A percentile compares a stretch with the other conserved stretches of the same genome.
Evolutionary conservation across 2,888 invertebrate genomes (phyloP).

Genomic region (Prenolepis imparis): DNA sequence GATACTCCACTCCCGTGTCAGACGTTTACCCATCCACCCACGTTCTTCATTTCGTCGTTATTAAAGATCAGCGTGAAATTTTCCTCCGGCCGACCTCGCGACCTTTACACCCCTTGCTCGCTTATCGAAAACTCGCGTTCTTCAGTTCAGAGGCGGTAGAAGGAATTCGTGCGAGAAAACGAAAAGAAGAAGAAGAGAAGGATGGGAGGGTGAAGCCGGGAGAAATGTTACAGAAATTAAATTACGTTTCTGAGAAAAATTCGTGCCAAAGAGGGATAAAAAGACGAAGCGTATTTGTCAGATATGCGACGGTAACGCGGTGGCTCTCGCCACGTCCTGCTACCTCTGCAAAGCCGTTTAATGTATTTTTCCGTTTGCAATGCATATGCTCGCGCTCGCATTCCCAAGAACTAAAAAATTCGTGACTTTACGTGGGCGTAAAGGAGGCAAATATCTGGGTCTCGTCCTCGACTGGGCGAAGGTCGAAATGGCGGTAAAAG

Average conservation of each 20-base stretch:
- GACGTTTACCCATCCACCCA: conserved; percentile 29
- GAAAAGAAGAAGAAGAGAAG: background rate
- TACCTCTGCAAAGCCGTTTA: conserved; percentile 20
- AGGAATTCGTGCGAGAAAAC: conserved; percentile 25
- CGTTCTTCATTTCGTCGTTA: conserved; percentile 61
- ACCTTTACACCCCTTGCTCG: background rate
- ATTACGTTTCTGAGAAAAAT: conserved; percentile 67
- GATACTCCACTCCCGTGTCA: background rate
- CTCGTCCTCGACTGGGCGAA: conserved; percentile 10
- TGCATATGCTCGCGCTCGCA: conserved; percentile 1
- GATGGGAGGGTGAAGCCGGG: background rate
- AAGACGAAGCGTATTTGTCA: conserved; percentile 58
- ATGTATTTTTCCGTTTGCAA: conserved; percentile 43
- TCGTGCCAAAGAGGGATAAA: conserved; percentile 44
- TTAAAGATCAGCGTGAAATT: conserved; percentile 69
- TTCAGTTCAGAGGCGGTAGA: background rate
- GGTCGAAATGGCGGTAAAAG: conserved; percentile 31
- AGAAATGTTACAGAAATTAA: conserved; percentile 62
- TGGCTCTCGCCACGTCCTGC: conserved; percentile 4
- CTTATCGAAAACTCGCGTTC: conserved; percentile 26
- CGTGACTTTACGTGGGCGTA: background rate
- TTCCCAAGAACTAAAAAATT: background rate
- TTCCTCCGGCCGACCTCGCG: conserved; percentile 46
- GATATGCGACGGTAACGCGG: conserved; percentile 43
- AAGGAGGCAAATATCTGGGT: conserved; percentile 15